Evolutionary conservation across 2,797 vertebrate genomes (phyloP), one percentile per base, ranked within the genome.

Genomic region (Rhinogobio ventralis): DNA sequence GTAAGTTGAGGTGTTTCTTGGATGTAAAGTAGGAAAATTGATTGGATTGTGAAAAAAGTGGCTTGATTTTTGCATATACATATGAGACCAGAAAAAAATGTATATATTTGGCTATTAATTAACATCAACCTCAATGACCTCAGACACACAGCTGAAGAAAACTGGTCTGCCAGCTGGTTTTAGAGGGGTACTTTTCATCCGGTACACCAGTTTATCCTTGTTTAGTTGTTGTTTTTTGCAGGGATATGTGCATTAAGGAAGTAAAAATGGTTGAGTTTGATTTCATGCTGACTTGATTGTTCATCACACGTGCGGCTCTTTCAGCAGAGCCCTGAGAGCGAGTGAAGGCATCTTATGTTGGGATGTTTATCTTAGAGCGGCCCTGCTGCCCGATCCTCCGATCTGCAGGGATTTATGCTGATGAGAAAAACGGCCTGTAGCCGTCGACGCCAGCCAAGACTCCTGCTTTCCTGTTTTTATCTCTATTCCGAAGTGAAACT

Each of bases 351-450:
- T 64, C 60, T 30, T 64, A 30, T 30, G 60, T 17, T 17, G 46
- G 46, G 25, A 51, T 30, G 25, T 30, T 64, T 64, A 30, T 28
- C 17, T 64, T 64, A 30, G 60, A 30, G 60, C 13, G 5, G 14
- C 28, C 13, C 25, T 15, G n/a, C 57, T 62, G 5, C 57, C 57
- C 39, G 23, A 15, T 71, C 88, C 82, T 89, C 86, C 23, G 57
- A 86, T 87, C 89, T 84, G 67, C 85, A 87, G 83, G 85, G 89
- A 93, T 94, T 93, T 92, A 93, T 88, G 84, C 87, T 92, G 87
- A 93, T 93, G 90, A 91, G 89, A 91, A 93, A 91, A 92, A 85
- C n/a, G 79, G 83, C 72, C 91, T 92, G 91, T 72, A 57, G 9
- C 28, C 2, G 20, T 23, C 64, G 62, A 23, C 86, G 55, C 25